Percentiles rank a stretch among this genome's conserved stretches.
These are phyloP conservation scores for Menidia beryllina DNA, from an alignment of 2,113 vertebrate genomes.

Conservation along the genomic window DNA sequence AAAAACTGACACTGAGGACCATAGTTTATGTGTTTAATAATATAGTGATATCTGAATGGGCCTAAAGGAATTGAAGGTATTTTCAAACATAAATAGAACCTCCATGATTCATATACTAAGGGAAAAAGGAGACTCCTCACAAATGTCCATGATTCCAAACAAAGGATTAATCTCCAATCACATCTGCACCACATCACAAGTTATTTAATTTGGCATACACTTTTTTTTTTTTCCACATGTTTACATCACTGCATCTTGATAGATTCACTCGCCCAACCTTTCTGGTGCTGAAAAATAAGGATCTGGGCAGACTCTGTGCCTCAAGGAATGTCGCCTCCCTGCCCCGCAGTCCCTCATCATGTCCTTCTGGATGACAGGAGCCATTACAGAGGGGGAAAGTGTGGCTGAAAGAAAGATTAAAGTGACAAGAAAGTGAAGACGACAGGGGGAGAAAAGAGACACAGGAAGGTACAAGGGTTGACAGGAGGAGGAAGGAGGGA, in stretches of 20 bases:
- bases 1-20: neutral
- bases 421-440: slow-evolving; percentile 45
- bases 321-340: slow-evolving; percentile 24
- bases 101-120: neutral
- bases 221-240: neutral
- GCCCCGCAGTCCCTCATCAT: slow-evolving; percentile 36
- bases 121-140: neutral
- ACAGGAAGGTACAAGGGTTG: slow-evolving; percentile 38
- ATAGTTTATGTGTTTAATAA: neutral
- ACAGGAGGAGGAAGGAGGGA: slow-evolving; percentile 34
- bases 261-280: neutral
- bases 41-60: neutral
- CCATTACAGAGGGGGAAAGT: slow-evolving; percentile 48
- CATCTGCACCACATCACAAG: too few species aligned
- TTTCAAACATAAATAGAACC: neutral
- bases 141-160: neutral
- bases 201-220: neutral
- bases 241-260: neutral
- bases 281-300: slow-evolving; percentile 3
- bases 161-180: neutral
- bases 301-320: slow-evolving; percentile 8
- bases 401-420: slow-evolving; percentile 48
- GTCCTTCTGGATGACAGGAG: slow-evolving; percentile 58
- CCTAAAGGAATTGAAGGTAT: neutral
- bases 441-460: slow-evolving; percentile 48